Evolutionary conservation across 2,888 invertebrate species (phyloP), one percentile per base, ranked within the genome.

Genomic region (Pyrrhia umbra): DNA sequence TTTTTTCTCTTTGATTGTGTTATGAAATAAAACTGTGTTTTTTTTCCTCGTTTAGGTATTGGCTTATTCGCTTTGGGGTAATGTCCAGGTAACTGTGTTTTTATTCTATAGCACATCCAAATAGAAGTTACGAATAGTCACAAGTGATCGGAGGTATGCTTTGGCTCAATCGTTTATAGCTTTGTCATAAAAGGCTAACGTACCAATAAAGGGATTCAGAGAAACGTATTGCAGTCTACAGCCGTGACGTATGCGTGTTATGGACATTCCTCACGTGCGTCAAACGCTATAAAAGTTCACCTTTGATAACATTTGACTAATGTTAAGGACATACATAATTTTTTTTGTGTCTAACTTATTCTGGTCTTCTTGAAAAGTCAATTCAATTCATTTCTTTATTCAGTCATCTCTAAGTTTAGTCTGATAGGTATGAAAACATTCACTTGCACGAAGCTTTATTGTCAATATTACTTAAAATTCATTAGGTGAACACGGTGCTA

Each of bases 221-320:
- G 18, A 42, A 46, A 62, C 42, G 42, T 56, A 34, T 34, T 52
- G 20, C 37, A 37, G 46, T 42, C 10, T 10, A 40, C 18, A 54
- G 30, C 6, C 18, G 25, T 30, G 23, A 49, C 43, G 54, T 43
- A 30, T 16, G 61, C 30, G 25, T 23, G 54, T 45, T 54, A 75
- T 75, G 20, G 54, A 51, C 71, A 75, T 75, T 70, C 71, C 63
- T 27, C 40, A 27, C 15, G 18, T n/a, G 1, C 20, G 10, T 51
- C 40, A 59, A 59, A 59, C 40, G 42, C 45, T 47, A 30, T 16
- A 43, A 37, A 20, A 15, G 37, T 37, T 40, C 52, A 40, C 27
- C 16, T 21, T 55, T 52, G 40, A 47, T 61, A 18, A 55, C 18
- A 54, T 67, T 68, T 68, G 75, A 77, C 64, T 49, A 61, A 69